These are phyloP conservation scores for Chrosomus eos DNA, from an alignment of 2,797 vertebrate species.

Conservation along the genomic window DNA sequence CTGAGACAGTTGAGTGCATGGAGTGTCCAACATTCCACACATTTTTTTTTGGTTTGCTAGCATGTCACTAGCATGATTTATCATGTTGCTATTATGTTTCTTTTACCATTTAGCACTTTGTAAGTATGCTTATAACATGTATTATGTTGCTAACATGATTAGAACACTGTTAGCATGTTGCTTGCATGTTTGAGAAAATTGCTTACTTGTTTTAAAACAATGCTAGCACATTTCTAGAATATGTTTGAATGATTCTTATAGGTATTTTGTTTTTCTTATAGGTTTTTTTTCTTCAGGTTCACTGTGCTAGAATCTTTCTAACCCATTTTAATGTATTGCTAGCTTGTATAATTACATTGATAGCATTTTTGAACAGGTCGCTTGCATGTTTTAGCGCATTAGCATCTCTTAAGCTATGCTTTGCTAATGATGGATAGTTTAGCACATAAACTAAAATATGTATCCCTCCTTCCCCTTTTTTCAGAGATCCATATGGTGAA, in stretches of 20 bases:
- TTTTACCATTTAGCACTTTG: background rate
- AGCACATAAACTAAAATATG: background rate
- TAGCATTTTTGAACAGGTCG: background rate
- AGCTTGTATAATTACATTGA: background rate
- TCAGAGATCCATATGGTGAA: background rate
- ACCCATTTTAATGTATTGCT: background rate
- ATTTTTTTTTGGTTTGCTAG: no score
- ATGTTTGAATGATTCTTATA: background rate
- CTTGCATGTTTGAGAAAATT: background rate
- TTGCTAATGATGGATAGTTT: background rate
- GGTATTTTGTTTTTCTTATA: no score
- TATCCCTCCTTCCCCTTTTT: conserved; percentile 4
- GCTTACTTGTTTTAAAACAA: background rate
- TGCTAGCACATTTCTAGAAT: background rate
- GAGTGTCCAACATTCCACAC: no score
- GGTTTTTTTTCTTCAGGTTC: no score
- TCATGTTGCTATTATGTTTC: background rate
- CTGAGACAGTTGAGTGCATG: no score
- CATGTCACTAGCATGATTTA: background rate
- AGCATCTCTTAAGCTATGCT: background rate
- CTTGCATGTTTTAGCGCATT: background rate
- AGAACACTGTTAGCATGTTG: background rate
- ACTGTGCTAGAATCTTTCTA: background rate
- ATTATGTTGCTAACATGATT: background rate
- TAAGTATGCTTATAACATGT: background rate